Evolutionary conservation across 2,888 invertebrate genomes (phyloP).

Genomic region (Lasioglossum calceatum): DNA sequence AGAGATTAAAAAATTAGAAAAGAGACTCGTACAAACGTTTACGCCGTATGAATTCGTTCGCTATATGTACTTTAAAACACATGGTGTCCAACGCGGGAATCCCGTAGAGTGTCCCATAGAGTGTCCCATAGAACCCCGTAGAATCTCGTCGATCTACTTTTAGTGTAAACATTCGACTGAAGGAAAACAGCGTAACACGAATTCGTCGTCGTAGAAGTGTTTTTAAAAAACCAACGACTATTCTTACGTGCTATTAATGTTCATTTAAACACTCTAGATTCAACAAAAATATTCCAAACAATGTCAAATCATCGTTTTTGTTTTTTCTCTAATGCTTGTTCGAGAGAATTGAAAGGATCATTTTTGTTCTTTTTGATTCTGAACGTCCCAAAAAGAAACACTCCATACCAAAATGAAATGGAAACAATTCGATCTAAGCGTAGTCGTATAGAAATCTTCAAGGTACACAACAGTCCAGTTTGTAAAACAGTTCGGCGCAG

Average conservation of each 20-base stretch:
- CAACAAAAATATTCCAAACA: not conserved
- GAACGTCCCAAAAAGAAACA: constrained; percentile 22
- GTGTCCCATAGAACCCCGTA: not conserved
- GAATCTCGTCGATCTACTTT: not conserved
- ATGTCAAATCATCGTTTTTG: not conserved
- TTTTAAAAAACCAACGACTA: constrained; percentile 1
- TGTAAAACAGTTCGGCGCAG: constrained; percentile 31
- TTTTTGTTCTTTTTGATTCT: not conserved
- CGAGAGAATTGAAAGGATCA: not conserved
- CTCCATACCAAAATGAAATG: not conserved
- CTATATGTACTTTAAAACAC: not conserved
- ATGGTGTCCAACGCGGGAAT: not conserved
- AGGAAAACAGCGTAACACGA: not conserved
- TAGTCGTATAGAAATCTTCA: constrained; percentile 32
- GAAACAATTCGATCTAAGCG: constrained; percentile 42
- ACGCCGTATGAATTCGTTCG: not conserved
- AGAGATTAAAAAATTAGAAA: constrained; percentile 1
- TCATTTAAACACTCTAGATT: not conserved
- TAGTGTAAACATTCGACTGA: not conserved
- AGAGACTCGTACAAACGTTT: not conserved
- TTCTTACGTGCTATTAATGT: not conserved
- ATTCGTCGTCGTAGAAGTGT: constrained; percentile 5
- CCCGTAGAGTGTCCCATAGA: not conserved
- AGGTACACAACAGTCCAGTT: not conserved
- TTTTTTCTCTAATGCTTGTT: not conserved